Evolutionary conservation across 2,113 vertebrate species (phyloP), one percentile per base, ranked within the genome.

Genomic region (Lethenteron camtschaticum): DNA sequence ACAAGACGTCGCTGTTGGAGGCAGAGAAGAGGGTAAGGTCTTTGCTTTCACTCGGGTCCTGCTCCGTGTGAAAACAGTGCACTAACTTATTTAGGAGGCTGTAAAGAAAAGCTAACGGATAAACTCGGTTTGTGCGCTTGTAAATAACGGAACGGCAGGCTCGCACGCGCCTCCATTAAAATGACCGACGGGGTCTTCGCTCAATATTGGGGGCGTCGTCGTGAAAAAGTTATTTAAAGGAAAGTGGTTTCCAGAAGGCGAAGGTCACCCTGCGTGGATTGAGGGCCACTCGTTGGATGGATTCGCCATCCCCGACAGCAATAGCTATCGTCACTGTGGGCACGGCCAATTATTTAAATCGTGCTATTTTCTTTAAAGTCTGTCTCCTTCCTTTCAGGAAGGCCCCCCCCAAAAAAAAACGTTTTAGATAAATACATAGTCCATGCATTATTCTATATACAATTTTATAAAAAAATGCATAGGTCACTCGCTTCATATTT

Each of bases 1-100:
- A 99, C 79, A 84, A 90, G n/a, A 66, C 63, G 78, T 97, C 94
- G 73, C 86, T 92, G 78, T 82, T 99, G 74, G 94, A 99, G 86
- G 90, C 90, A 85, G 94, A 99, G 81, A 99, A 95, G 88, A 95
- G 92, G 90, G 94, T 99, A 85, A 87, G 82, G 76, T 72, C 79
- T 41, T 41, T 41, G 41, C 41, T 41, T 41, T 41, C 41, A 6
- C 41, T 41, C 41, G 6, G 41, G 41, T 7, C 5, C 41, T 41
- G 41, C 41, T 41, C 41, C 41, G 41, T 41, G 66, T 55, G 16
- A 68, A 66, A 16, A 10, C 2, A 60, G 12, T 60, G 57, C 10
- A 59, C 16, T 55, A 41, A 41, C 41, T 41, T 41, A 41, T 13
- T 24, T 10, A 3, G 56, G 41, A 56, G 9, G 18, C 10, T 56